Percentiles rank a stretch among this genome's conserved stretches.
phyloP scores from a whole-genome alignment of 1,140 invertebrate genomes.

The Cheumatopsyche charites region DNA sequence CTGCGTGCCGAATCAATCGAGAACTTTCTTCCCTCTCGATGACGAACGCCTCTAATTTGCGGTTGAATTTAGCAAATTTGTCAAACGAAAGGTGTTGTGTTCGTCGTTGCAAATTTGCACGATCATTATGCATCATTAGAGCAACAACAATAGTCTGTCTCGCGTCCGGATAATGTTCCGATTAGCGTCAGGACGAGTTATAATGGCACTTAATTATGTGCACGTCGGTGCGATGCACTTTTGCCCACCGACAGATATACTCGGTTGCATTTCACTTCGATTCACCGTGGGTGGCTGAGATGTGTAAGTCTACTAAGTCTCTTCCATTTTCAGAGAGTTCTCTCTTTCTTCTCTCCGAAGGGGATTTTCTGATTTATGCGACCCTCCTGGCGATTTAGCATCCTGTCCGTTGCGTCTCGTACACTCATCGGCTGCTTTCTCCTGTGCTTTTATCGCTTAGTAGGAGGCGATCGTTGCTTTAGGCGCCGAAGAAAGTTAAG shows the following conservation, averaged over 20 bases:
- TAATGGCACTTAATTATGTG: conserved; percentile 16
- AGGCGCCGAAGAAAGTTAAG: too few species aligned
- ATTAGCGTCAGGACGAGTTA: conserved; percentile 12
- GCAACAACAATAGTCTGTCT: conserved; percentile 3
- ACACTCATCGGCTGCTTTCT: conserved; percentile 1
- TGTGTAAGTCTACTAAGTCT: too few species aligned
- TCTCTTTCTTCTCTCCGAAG: conserved; percentile 1
- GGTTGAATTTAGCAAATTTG: too few species aligned
- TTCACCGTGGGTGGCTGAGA: too few species aligned
- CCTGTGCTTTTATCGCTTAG: conserved; percentile 4
- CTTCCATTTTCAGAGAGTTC: background rate
- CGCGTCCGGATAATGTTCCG: conserved; percentile 7
- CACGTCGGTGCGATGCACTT: conserved; percentile 8
- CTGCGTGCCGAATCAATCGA: too few species aligned
- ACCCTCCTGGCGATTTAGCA: conserved; percentile 21
- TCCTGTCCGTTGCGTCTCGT: conserved; percentile 17
- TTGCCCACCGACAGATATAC: background rate
- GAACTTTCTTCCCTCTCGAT: too few species aligned
- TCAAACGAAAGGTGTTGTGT: background rate
- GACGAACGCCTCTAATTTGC: too few species aligned
- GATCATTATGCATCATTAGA: conserved; percentile 15
- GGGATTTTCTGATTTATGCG: conserved; percentile 12
- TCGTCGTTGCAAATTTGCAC: conserved; percentile 6
- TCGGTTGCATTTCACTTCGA: too few species aligned
- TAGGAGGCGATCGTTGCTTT: too few species aligned